Percentiles rank a stretch among this genome's conserved stretches.
Evolutionary conservation across 2,888 invertebrate genomes (phyloP).

Genomic region (Lobophora halterata): DNA sequence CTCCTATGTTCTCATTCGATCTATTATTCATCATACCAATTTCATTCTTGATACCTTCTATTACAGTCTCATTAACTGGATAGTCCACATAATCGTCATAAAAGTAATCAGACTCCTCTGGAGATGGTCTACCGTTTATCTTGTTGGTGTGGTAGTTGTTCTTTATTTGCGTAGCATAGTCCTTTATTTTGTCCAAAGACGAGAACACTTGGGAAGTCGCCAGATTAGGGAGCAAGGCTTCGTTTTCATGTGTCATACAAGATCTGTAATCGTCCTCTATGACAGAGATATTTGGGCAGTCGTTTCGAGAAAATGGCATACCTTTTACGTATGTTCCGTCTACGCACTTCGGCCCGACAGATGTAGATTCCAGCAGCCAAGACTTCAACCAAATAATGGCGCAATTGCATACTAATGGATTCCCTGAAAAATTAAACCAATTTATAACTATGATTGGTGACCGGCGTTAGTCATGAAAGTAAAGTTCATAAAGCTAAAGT

Average conservation of each 20-base stretch:
- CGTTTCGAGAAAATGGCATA: conserved; percentile 84
- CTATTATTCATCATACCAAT: conserved; percentile 50
- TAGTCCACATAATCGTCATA: conserved; percentile 92
- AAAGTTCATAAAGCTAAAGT: too few species aligned
- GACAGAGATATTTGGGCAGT: conserved; percentile 77
- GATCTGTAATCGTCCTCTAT: conserved; percentile 82
- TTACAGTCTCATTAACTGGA: conserved; percentile 82
- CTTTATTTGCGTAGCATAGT: conserved; percentile 67
- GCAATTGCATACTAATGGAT: conserved; percentile 91
- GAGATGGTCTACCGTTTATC: conserved; percentile 81
- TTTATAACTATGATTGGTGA: conserved; percentile 1
- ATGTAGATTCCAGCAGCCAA: conserved; percentile 88
- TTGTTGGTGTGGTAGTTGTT: conserved; percentile 70
- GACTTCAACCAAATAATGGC: conserved; percentile 90
- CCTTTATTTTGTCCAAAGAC: conserved; percentile 79
- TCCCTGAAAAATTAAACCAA: conserved; percentile 79
- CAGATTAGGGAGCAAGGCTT: conserved; percentile 78
- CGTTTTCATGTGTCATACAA: conserved; percentile 84
- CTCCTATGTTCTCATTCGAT: conserved; percentile 75
- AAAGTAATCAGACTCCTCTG: conserved; percentile 90
- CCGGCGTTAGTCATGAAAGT: too few species aligned
- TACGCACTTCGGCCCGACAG: conserved; percentile 88
- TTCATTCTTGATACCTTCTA: conserved; percentile 59
- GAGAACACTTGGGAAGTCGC: conserved; percentile 82
- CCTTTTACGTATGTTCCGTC: conserved; percentile 89